Base-by-base conservation (phyloP, 2,888 invertebrate genomes). In the Crematogaster levior region DNA sequence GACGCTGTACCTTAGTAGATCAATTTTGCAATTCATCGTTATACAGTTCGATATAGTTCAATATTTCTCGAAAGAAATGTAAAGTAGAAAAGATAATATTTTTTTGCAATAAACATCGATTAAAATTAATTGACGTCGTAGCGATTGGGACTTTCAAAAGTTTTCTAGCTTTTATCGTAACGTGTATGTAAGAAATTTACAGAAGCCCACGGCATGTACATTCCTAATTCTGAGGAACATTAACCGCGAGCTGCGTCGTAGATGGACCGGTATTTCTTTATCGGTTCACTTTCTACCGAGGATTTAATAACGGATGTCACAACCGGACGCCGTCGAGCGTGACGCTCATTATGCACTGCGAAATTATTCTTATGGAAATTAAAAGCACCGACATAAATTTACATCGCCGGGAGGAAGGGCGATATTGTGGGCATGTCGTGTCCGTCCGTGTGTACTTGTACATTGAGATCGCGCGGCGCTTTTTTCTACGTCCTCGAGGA, bases 351-450 rank as follows among this genome's bases (percentile, higher is more conserved):
- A 87, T 82, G 88, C 82, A 18, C 73, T 77, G 84, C 80, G 82
- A 88, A 84, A 85, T 85, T 84, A 84, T 88, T 88, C 82, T 79
- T 56, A 88, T 85, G 87, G 84, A 88, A 88, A 87, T 88, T 81
- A 85, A 87, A 87, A 60, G 68, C 66, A 27, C 27, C 68, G 60
- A 34, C 58, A 60, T 65, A 65, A 83, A 66, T 65, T 74, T 74
- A 83, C 56, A 74, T 80, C 24, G 72, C 70, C 72, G 58, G n/a
- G 80, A 46, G 66, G 66, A 82, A 77, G 85, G 72, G 77, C 82
- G 84, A 85, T 81, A 81, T 73, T 85, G 63, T 21, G 34, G 21
- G 9, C n/a, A 66, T 75, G 53, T 68, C 6, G 1, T 30, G 77
- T 15, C 21, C 15, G 21, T 37, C 6, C 43, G 72, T 79, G 82